phyloP scores from a whole-genome alignment of 2,113 vertebrate genomes.

The Panthera uncia region DNA sequence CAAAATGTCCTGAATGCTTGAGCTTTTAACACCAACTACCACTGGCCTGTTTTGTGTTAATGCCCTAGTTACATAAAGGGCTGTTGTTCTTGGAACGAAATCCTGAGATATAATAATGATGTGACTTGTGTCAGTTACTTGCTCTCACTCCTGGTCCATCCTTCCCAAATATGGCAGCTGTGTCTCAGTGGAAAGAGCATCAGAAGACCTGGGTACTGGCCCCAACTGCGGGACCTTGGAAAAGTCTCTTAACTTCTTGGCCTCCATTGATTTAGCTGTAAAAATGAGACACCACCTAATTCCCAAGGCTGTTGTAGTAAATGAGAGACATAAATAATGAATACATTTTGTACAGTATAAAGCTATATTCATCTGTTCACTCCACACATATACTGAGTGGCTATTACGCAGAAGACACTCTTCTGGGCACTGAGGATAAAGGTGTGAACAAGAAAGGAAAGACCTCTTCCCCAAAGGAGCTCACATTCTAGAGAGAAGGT shows the following conservation, averaged over 20 bases:
- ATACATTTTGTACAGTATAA: conserved; percentile 29
- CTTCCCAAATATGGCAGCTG: conserved; percentile 45
- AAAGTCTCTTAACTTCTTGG: conserved; percentile 54
- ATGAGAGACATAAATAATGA: neutral
- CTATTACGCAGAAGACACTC: neutral
- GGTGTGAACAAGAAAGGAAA: conserved; percentile 40
- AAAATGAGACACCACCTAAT: conserved; percentile 47
- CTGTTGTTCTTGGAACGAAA: conserved; percentile 32
- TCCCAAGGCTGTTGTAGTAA: conserved; percentile 1
- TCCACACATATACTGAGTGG: neutral
- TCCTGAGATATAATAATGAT: neutral
- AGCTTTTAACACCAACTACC: conserved; percentile 29
- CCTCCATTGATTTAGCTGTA: conserved; percentile 13
- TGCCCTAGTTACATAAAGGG: neutral
- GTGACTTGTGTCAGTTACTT: conserved; percentile 18
- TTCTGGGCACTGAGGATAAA: conserved; percentile 15
- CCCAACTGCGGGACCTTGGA: conserved; percentile 10
- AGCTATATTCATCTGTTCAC: neutral
- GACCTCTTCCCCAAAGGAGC: neutral
- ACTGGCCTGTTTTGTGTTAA: neutral
- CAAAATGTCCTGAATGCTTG: neutral
- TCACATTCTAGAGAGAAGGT: conserved; percentile 11
- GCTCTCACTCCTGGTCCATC: conserved; percentile 51
- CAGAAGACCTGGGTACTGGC: neutral
- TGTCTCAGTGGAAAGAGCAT: conserved; percentile 21